Conservation (phyloP, 2,888 invertebrate species). For the Rotaria magnacalcarata region DNA sequence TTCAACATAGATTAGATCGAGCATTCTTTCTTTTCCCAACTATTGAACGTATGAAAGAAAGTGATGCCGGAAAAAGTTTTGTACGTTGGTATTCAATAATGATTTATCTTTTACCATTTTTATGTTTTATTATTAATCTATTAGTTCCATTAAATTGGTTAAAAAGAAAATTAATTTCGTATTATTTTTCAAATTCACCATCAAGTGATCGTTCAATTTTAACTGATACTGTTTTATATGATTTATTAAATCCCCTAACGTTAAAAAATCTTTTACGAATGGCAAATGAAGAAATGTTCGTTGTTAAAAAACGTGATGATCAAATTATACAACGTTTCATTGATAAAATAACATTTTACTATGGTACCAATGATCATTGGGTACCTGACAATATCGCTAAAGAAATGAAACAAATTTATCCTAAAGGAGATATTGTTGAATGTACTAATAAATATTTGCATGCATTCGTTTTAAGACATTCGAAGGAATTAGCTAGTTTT, state of each 20-base stretch:
- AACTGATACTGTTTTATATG: neutral
- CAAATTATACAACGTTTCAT: slow-evolving; percentile 64
- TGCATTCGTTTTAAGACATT: slow-evolving; percentile 63
- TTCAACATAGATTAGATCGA: slow-evolving; percentile 56
- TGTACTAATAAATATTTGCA: slow-evolving; percentile 21
- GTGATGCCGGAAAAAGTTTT: slow-evolving; percentile 70
- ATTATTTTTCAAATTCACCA: neutral
- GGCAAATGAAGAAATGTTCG: slow-evolving; percentile 68
- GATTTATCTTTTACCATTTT: neutral
- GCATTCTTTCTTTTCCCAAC: slow-evolving; percentile 76
- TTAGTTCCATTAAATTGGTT: neutral
- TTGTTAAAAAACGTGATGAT: slow-evolving; percentile 68
- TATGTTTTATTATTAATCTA: neutral
- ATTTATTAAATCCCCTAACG: neutral
- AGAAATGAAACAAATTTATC: slow-evolving; percentile 66
- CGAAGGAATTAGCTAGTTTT: slow-evolving; percentile 56
- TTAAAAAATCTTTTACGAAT: slow-evolving; percentile 51
- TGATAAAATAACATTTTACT: slow-evolving; percentile 72
- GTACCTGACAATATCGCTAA: slow-evolving; percentile 71
- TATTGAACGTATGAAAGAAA: slow-evolving; percentile 73
- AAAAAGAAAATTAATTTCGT: neutral
- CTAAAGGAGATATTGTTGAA: slow-evolving; percentile 63
- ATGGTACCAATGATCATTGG: slow-evolving; percentile 77
- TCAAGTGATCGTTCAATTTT: neutral
- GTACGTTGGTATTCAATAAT: slow-evolving; percentile 63